Evolutionary conservation across 2,797 vertebrate genomes (phyloP).

Genomic region (Arnoldichthys spilopterus): DNA sequence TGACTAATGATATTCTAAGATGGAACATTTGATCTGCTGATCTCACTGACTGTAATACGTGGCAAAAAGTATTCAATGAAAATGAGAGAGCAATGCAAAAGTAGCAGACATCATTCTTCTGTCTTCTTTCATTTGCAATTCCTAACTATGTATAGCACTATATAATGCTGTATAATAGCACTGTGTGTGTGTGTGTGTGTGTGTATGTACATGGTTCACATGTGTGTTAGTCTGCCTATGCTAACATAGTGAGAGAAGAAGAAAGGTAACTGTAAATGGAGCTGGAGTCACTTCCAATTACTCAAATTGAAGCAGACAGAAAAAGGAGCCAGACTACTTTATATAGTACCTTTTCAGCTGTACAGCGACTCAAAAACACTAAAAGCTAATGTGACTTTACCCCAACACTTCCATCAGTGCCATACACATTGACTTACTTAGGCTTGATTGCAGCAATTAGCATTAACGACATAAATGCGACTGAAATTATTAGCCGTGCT

Average conservation of each 20-base stretch:
- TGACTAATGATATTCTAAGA: too few relatives aligned
- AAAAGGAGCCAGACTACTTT: slow-evolving; percentile 53
- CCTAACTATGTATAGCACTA: too few relatives aligned
- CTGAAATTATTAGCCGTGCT: slow-evolving; percentile 28
- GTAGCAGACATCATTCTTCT: too few relatives aligned
- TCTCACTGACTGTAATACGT: too few relatives aligned
- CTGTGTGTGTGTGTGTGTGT: slow-evolving; percentile 1
- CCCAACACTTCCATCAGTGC: slow-evolving; percentile 58
- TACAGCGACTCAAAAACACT: slow-evolving; percentile 43
- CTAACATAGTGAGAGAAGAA: slow-evolving; percentile 50
- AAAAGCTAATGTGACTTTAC: slow-evolving; percentile 62
- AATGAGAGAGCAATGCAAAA: too few relatives aligned
- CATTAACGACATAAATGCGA: slow-evolving; percentile 34
- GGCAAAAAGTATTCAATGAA: too few relatives aligned
- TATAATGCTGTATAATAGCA: too few relatives aligned
- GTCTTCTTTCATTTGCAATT: too few relatives aligned
- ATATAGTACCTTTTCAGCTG: slow-evolving; percentile 13
- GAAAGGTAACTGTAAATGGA: slow-evolving; percentile 59
- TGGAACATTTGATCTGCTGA: too few relatives aligned
- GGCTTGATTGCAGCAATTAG: slow-evolving; percentile 66
- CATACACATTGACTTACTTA: slow-evolving; percentile 64
- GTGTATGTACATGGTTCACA: slow-evolving; percentile 22
- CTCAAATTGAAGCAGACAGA: slow-evolving; percentile 68
- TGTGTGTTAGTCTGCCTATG: slow-evolving; percentile 8
- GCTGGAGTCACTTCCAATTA: slow-evolving; percentile 76